These are phyloP conservation scores for Phrynocephalus forsythii DNA, from an alignment of 2,797 vertebrate genomes.

Conservation along the genomic window DNA sequence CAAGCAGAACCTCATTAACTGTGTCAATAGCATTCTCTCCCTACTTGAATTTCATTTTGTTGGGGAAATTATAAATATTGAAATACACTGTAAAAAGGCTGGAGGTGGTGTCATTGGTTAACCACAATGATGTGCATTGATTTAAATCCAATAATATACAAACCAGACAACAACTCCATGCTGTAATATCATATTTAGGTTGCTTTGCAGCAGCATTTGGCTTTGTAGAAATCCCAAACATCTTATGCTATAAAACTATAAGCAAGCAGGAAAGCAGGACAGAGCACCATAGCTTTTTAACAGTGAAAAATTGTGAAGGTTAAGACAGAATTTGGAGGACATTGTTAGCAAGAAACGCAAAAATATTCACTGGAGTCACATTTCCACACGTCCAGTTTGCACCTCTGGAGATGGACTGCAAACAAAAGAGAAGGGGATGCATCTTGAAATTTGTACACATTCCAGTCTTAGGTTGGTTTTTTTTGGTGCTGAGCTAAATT, in stretches of 20 bases:
- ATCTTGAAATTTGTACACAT: neutral
- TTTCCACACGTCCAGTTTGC: neutral
- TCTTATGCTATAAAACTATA: neutral
- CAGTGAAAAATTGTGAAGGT: neutral
- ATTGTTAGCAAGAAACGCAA: neutral
- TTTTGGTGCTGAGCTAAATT: neutral
- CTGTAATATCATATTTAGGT: neutral
- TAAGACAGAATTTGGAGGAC: neutral
- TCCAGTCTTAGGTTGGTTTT: neutral
- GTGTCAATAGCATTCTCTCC: conserved; percentile 10
- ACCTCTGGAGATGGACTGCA: neutral
- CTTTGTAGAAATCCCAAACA: conserved; percentile 1
- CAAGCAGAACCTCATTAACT: neutral
- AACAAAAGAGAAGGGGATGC: neutral
- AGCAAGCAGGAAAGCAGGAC: neutral
- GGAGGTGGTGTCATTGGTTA: neutral
- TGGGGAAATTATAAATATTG: neutral
- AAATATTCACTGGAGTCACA: no score
- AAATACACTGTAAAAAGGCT: neutral
- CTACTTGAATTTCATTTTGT: conserved; percentile 34
- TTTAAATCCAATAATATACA: neutral
- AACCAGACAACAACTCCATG: neutral
- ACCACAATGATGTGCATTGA: neutral
- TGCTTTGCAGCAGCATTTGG: neutral
- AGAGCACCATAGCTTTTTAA: neutral